A percentile compares a stretch with the other conserved stretches of the same genome.
Evolutionary conservation across 2,888 invertebrate species (phyloP).

Genomic region (Acholoe squamosa): DNA sequence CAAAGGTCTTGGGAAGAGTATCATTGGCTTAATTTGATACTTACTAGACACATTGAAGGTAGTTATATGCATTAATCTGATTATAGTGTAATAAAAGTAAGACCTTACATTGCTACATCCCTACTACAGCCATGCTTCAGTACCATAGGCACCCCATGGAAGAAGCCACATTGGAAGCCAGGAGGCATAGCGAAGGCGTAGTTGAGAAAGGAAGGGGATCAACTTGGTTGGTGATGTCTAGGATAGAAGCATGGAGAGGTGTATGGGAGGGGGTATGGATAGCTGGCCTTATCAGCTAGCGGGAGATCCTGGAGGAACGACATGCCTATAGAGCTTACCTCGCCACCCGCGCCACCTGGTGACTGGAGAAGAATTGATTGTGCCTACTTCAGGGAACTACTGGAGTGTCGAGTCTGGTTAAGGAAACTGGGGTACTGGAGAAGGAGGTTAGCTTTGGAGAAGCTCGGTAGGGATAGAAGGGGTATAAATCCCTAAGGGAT

Average conservation of each 20-base stretch:
- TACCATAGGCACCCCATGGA: no score
- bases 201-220: no score
- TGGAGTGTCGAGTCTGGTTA: not conserved
- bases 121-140: no score
- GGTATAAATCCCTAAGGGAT: not conserved
- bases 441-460: not conserved
- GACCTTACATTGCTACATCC: no score
- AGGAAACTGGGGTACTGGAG: not conserved
- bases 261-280: not conserved
- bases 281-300: not conserved
- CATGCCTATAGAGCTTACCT: constrained; percentile 19
- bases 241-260: not conserved
- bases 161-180: no score
- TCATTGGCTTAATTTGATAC: no score
- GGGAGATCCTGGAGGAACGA: not conserved
- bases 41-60: no score
- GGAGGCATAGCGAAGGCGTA: no score
- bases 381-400: not conserved
- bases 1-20: no score
- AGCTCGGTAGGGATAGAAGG: not conserved
- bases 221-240: no score
- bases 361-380: not conserved
- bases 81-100: no score
- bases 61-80: no score
- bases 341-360: not conserved